These are phyloP conservation scores for Drosophila engyochracea DNA, from an alignment of 2,888 invertebrate genomes.

Conservation along the genomic window DNA sequence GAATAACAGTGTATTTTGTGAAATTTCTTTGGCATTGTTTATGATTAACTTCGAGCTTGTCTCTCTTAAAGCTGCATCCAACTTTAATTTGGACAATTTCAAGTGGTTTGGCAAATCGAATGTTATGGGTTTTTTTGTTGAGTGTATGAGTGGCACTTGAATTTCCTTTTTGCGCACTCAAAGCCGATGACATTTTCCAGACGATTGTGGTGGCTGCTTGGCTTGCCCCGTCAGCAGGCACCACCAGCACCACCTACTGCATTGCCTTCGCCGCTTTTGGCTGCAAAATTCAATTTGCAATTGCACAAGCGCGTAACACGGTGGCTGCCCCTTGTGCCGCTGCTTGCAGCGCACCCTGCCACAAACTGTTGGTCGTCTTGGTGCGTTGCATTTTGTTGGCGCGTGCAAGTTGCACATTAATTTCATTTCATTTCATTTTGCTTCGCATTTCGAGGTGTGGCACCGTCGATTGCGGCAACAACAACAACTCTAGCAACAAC, in stretches of 20 bases:
- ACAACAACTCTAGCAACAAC: constrained; percentile 41
- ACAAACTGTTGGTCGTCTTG: constrained; percentile 20
- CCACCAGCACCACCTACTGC: constrained; percentile 1
- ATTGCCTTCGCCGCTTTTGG: constrained; percentile 22
- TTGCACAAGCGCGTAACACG: constrained; percentile 81
- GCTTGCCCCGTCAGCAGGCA: background rate
- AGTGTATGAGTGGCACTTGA: constrained; percentile 51
- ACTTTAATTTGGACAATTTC: background rate
- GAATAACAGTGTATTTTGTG: too few relatives aligned
- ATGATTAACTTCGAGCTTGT: background rate
- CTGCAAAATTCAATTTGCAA: constrained; percentile 76
- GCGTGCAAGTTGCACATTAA: constrained; percentile 81
- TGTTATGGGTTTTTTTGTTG: background rate
- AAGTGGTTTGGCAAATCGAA: background rate
- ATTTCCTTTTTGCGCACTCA: constrained; percentile 51
- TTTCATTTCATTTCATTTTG: constrained; percentile 77
- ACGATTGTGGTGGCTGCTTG: constrained; percentile 29
- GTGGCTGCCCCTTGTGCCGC: constrained; percentile 19
- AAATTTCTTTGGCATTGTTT: background rate
- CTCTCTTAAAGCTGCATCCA: background rate
- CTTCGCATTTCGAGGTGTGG: constrained; percentile 78
- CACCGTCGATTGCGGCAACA: constrained; percentile 72
- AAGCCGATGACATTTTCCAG: constrained; percentile 77
- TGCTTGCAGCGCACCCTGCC: background rate
- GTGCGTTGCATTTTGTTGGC: constrained; percentile 64